Percentiles rank a stretch among this genome's conserved stretches.
Conservation (phyloP, 1,140 invertebrate genomes). For the Brachystomella parvula region DNA sequence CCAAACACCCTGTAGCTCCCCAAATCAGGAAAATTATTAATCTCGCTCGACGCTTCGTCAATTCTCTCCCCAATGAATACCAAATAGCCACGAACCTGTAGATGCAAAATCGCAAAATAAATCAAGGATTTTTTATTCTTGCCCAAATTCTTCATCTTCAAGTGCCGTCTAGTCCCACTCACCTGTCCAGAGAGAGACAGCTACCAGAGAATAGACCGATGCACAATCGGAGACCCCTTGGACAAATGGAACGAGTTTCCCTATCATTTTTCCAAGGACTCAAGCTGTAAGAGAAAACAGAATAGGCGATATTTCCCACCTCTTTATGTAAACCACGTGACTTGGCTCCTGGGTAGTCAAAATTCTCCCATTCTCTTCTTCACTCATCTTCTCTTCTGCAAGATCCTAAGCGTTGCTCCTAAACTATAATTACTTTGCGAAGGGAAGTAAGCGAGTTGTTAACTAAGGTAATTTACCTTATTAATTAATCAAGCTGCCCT, state of each 20-base stretch:
- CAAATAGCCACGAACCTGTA: conserved; percentile 88
- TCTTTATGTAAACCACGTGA: too few relatives aligned
- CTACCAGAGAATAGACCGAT: conserved; percentile 88
- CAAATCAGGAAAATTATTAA: conserved; percentile 82
- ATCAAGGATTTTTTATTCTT: neutral
- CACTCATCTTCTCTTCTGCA: too few relatives aligned
- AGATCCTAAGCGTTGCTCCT: too few relatives aligned
- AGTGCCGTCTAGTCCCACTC: neutral
- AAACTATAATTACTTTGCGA: too few relatives aligned
- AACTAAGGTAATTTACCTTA: too few relatives aligned
- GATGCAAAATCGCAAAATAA: conserved; percentile 44
- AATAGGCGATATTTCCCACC: too few relatives aligned
- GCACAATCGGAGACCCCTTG: conserved; percentile 88
- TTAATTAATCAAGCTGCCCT: too few relatives aligned
- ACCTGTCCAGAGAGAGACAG: conserved; percentile 89
- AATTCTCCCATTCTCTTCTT: too few relatives aligned
- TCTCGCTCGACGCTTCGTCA: conserved; percentile 72
- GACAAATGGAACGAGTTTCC: conserved; percentile 86
- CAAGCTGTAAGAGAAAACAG: conserved; percentile 63
- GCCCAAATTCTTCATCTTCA: neutral
- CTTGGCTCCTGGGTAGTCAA: too few relatives aligned
- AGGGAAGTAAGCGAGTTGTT: too few relatives aligned
- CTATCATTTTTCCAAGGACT: conserved; percentile 85
- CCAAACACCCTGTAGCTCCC: conserved; percentile 73
- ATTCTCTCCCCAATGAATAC: conserved; percentile 83